phyloP scores from a whole-genome alignment of 2,113 vertebrate species.

The Varanus komodoensis region DNA sequence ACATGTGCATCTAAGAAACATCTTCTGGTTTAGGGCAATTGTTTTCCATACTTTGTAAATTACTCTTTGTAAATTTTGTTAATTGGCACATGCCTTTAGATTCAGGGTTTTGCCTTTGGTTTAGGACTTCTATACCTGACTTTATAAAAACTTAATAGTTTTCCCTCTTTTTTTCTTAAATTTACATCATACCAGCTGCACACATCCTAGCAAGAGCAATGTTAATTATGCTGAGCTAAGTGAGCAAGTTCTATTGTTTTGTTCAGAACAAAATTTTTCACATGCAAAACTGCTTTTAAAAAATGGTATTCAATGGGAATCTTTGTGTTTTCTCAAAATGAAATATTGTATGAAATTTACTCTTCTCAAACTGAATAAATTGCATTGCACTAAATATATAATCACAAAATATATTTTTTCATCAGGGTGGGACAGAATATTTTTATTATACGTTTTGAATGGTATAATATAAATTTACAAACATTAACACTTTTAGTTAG shows the following conservation, averaged over 20 bases:
- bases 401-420: not conserved
- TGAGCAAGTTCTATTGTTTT: not conserved
- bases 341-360: not conserved
- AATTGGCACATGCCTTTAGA: not conserved
- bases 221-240: not conserved
- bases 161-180: not conserved
- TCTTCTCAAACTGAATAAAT: not conserved
- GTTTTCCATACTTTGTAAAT: not conserved
- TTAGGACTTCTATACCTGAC: not conserved
- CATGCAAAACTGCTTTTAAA: not conserved
- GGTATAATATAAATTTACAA: not conserved
- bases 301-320: not conserved
- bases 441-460: not conserved
- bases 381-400: not conserved
- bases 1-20: not conserved
- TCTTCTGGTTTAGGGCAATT: not conserved
- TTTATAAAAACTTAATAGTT: not conserved
- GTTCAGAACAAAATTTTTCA: not conserved
- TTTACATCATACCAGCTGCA: not conserved
- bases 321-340: not conserved
- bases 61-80: not conserved
- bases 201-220: not conserved
- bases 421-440: not conserved
- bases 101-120: not conserved
- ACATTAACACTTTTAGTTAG: not conserved